Evolutionary conservation across 2,113 vertebrate genomes (phyloP), one percentile per base, ranked within the genome.

Genomic region (Calypte anna): DNA sequence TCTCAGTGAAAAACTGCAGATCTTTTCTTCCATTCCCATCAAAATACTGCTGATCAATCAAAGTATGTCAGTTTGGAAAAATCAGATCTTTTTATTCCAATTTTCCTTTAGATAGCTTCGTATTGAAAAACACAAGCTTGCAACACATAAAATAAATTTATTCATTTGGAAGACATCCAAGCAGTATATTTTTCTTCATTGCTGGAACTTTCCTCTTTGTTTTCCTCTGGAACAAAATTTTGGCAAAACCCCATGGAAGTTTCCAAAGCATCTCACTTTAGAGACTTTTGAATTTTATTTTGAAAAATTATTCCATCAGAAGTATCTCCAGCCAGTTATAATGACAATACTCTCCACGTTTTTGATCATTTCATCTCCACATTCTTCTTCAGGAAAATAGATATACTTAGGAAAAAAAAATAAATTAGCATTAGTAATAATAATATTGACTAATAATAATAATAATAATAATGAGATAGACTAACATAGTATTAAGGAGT

Each of bases 101-200:
- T 53, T 59, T 80, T 25, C 25, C n/a, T 63, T 58, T 81, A 43
- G 9, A 25, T 90, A 38, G 14, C 77, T 80, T 58, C 66, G 9
- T 28, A 17, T 44, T 67, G 55, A 59, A 81, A 91, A 93, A 12
- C 55, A 50, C 11, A 85, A 7, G 2, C 58, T 90, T 70, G 31
- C 28, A 82, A 67, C 18, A 48, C 6, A 38, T 6, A 40, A 44
- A 51, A 28, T 36, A 59, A 25, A 2, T 28, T 48, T 3, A 90
- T 75, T 95, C 14, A 64, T 93, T 89, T 92, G 95, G 92, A 95
- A 93, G 44, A 48, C 44, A 72, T 70, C 83, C 94, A 96, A 94
- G 33, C 31, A 93, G 61, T 17, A 83, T 51, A 91, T 96, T 95
- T 94, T 93, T 95, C 92, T 96, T 93, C 86, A 95, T 95, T 68